Percentiles rank a stretch among this genome's conserved stretches.
These are phyloP conservation scores for Andrena flavipes DNA, from an alignment of 2,888 invertebrate species.

Conservation along the genomic window DNA sequence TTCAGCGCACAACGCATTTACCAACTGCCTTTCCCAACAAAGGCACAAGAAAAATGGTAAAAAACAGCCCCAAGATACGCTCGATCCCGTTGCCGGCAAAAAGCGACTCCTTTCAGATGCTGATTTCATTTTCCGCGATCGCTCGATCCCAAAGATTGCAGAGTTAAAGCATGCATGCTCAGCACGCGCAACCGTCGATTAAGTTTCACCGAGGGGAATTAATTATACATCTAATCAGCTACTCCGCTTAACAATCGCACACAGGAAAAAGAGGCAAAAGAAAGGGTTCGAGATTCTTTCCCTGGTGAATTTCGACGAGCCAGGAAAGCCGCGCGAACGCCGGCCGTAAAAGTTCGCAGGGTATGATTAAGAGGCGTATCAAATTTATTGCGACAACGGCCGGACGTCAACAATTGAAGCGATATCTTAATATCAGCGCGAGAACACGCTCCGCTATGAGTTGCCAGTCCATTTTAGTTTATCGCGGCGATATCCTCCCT, in stretches of 20 bases:
- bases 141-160: slow-evolving; percentile 2
- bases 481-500: slow-evolving; percentile 21
- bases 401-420: slow-evolving; percentile 23
- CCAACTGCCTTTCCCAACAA: too few relatives aligned
- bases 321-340: neutral
- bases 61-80: neutral
- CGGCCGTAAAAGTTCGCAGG: neutral
- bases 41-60: neutral
- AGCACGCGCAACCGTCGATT: slow-evolving; percentile 32
- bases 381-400: slow-evolving; percentile 28
- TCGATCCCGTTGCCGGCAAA: neutral
- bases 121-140: slow-evolving; percentile 1
- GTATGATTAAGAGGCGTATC: slow-evolving; percentile 2
- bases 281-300: neutral
- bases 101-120: neutral
- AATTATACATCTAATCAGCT: neutral
- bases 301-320: neutral
- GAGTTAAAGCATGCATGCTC: neutral
- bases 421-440: slow-evolving; percentile 14
- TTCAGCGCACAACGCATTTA: too few relatives aligned
- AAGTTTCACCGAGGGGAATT: slow-evolving; percentile 28
- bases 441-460: slow-evolving; percentile 3
- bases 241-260: slow-evolving; percentile 18
- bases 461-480: slow-evolving; percentile 17
- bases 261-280: slow-evolving; percentile 9